These are phyloP conservation scores for Neoaliturus tenellus DNA, from an alignment of 2,888 invertebrate species.

Conservation along the genomic window DNA sequence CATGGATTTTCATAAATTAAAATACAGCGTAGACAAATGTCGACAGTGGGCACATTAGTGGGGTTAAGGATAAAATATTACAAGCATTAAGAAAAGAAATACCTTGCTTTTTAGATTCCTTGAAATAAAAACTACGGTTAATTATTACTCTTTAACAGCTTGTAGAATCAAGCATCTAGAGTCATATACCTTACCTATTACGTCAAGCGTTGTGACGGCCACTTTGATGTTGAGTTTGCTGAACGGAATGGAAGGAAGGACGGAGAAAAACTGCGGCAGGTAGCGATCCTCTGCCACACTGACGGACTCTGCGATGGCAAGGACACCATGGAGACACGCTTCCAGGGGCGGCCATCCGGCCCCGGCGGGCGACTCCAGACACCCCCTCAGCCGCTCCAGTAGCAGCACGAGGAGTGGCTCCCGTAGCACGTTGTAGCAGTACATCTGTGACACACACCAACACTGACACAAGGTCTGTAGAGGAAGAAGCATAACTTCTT, in stretches of 20 bases:
- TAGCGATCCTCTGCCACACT: constrained; percentile 76
- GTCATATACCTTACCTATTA: constrained; percentile 83
- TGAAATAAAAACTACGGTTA: no score
- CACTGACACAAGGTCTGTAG: no score
- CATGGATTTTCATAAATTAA: no score
- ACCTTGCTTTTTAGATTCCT: no score
- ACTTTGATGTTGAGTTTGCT: constrained; percentile 78
- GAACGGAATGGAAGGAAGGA: constrained; percentile 79
- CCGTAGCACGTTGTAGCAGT: constrained; percentile 90
- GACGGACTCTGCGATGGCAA: constrained; percentile 79
- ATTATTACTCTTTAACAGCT: no score
- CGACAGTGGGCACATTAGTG: no score
- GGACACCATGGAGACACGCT: constrained; percentile 80
- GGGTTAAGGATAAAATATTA: no score
- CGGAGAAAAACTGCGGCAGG: constrained; percentile 77
- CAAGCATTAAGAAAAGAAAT: no score
- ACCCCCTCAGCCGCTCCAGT: constrained; percentile 78
- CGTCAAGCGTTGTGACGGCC: constrained; percentile 84
- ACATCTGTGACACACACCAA: constrained; percentile 77
- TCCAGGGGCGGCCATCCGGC: constrained; percentile 76
- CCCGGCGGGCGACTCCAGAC: constrained; percentile 71
- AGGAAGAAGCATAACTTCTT: no score
- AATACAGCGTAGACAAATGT: no score
- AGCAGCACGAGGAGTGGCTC: constrained; percentile 84
- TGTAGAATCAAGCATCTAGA: no score